phyloP scores from a whole-genome alignment of 2,113 vertebrate genomes.

The Calonectris borealis region DNA sequence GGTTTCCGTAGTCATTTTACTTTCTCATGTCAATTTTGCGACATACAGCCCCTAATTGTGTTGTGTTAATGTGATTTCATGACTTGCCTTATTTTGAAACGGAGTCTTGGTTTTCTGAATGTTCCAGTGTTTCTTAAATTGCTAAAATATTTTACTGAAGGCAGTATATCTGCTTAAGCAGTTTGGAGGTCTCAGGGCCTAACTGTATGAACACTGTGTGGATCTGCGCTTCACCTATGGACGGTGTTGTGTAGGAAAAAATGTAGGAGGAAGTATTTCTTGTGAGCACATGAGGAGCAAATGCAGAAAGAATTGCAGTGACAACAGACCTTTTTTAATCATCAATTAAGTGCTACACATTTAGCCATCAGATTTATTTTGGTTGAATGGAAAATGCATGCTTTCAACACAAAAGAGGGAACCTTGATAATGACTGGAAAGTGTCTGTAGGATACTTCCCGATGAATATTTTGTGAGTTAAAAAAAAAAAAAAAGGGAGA shows the following conservation, averaged over 20 bases:
- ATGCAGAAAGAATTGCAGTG: background rate
- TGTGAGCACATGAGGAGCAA: background rate
- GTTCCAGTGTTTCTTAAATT: background rate
- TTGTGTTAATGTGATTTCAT: background rate
- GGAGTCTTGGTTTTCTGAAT: background rate
- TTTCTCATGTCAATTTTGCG: background rate
- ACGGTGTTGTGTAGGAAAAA: background rate
- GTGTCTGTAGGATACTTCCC: background rate
- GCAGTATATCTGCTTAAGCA: background rate
- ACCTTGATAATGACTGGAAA: background rate
- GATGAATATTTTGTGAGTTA: background rate
- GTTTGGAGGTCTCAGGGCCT: background rate
- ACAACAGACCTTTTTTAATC: too few relatives aligned
- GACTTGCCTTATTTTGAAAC: background rate
- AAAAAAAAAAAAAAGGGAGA: background rate
- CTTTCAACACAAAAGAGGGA: background rate
- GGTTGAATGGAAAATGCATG: background rate
- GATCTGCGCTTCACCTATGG: rapidly evolving
- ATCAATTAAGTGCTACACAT: background rate
- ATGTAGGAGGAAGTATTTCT: background rate
- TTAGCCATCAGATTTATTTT: background rate
- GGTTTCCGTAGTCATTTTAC: background rate
- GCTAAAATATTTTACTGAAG: background rate
- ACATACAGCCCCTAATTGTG: background rate
- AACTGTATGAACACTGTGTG: too few relatives aligned